Base-by-base conservation (phyloP, 2,888 invertebrate species). In the Troides oblongomaculatus region DNA sequence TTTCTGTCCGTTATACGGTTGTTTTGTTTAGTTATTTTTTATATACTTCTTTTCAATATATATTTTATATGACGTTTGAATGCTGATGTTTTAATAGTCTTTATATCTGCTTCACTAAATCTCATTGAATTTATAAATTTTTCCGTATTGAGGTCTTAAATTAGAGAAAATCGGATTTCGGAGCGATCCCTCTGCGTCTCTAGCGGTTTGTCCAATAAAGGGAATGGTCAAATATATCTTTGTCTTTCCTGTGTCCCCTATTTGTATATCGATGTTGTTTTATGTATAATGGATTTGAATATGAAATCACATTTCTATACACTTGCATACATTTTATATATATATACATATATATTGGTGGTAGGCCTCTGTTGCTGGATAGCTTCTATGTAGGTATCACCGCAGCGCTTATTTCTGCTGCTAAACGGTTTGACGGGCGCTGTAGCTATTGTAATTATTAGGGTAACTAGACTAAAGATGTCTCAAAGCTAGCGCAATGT, bases 161-260 rank as follows among this genome's bases (percentile, higher is more conserved):
- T 63, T 63, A 59, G 62, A 25, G 18, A 59, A 23, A 46, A 67
- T 43, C 18, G 56, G 23, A 12, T 50, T 63, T 68, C 62, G 21
- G 18, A 7, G 17, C 18, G 30, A 58, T 36, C 46, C 46, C 62
- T 62, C 14, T 59, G 43, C 46, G 10, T 63, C 50, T 59, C 46
- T 46, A 18, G 63, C 50, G 63, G 58, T 68, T 68, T 58, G 58
- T 68, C 63, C 63, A 63, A 58, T 68, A 43, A n/a, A 53, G 53
- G 10, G 53, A 18, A 53, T 53, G 53, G 18, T 53, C 53, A 18
- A 58, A 58, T 58, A 14, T 58, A 58, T 14, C 25, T 58, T 58
- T 10, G 23, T 58, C 23, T 58, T 53, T 18, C n/a, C 53, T 53
- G 18, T 8, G 53, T 53, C n/a, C n/a, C n/a, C 6, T 53, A n/a